Evolutionary conservation across 2,113 vertebrate genomes (phyloP).

Genomic region (Tachuris rubrigastra): DNA sequence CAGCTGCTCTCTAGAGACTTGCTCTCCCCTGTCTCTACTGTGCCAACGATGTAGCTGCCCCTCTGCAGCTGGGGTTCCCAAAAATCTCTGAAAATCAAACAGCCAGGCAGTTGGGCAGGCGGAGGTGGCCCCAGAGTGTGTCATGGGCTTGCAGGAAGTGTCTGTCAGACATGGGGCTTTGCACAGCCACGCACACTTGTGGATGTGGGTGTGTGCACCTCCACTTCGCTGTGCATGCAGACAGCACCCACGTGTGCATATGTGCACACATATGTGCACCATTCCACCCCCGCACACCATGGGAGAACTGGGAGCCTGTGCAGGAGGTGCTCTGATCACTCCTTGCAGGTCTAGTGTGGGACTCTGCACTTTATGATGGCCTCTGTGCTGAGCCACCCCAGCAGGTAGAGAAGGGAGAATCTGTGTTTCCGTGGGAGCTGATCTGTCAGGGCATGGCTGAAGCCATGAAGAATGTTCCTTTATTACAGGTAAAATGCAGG

Average conservation of each 20-base stretch:
- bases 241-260: constrained; percentile 7
- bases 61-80: neutral
- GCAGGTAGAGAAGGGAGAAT: neutral
- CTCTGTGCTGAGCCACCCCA: neutral
- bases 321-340: neutral
- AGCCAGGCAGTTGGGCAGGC: neutral
- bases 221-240: neutral
- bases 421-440: neutral
- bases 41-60: neutral
- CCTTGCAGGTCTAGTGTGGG: neutral
- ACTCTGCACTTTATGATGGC: neutral
- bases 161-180: neutral
- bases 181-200: neutral
- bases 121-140: neutral
- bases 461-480: neutral
- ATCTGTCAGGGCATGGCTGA: neutral
- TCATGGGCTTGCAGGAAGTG: neutral
- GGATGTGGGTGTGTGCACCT: neutral
- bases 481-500: neutral
- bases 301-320: neutral
- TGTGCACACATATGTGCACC: constrained; percentile 13
- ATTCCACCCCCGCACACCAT: neutral
- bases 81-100: neutral
- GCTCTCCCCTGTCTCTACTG: neutral
- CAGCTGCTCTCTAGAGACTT: neutral